Evolutionary conservation across 2,888 invertebrate genomes (phyloP).

Genomic region (Augochlorella aurata): DNA sequence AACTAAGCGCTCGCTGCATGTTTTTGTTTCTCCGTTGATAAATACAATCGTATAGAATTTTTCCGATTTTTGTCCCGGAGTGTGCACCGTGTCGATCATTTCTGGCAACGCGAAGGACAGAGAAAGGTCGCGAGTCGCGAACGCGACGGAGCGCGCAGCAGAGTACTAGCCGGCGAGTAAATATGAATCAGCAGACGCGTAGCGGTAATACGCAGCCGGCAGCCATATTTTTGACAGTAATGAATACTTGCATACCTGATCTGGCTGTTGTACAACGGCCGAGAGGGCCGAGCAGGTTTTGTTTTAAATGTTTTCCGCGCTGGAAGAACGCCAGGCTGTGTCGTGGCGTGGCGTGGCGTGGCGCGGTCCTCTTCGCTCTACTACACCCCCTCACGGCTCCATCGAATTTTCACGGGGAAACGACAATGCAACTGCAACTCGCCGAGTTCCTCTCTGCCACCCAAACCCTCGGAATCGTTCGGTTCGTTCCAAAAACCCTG

Average conservation of each 20-base stretch:
- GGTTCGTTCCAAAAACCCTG: conserved; percentile 35
- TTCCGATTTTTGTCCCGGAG: no score
- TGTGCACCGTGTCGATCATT: no score
- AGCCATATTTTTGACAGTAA: conserved; percentile 67
- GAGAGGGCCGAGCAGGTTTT: conserved; percentile 58
- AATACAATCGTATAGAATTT: no score
- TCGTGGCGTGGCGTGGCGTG: conserved; percentile 8
- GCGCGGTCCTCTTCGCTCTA: conserved; percentile 10
- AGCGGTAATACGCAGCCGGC: conserved; percentile 54
- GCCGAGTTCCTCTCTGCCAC: neutral
- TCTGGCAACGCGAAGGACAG: no score
- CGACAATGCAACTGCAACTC: conserved; percentile 49
- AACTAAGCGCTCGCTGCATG: no score
- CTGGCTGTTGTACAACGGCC: conserved; percentile 41
- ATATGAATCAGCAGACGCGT: conserved; percentile 59
- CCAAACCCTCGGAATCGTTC: conserved; percentile 39
- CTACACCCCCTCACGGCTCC: conserved; percentile 31
- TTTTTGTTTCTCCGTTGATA: no score
- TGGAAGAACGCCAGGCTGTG: conserved; percentile 70
- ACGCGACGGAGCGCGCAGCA: neutral
- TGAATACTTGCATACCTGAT: conserved; percentile 62
- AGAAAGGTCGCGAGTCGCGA: neutral
- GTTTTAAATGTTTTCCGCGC: conserved; percentile 68
- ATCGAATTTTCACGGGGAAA: conserved; percentile 49
- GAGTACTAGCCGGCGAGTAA: conserved; percentile 27